Base-by-base conservation (phyloP, 2,113 vertebrate genomes). In the Pseudorasbora parva region DNA sequence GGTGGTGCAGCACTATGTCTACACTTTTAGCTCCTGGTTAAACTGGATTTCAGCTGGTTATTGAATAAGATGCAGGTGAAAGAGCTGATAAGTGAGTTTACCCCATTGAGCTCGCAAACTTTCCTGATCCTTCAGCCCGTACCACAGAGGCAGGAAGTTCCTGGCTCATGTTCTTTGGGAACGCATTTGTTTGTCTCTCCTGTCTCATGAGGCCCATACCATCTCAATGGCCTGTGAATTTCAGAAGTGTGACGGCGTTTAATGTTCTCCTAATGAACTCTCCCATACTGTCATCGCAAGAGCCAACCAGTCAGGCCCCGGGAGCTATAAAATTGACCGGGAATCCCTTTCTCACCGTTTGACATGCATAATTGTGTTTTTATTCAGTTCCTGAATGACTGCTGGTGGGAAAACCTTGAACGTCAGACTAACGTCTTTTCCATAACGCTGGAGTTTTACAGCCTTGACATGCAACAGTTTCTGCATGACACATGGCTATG, bases 381-480 rank as follows among this genome's bases (percentile, higher is more conserved):
- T 45, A 41, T 64, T 51, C 19, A 21, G 21, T 62, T 74, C 27
- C 30, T 45, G 62, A 54, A 14, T 10, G 9, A 82, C 82, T 14
- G 87, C 92, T 86, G 88, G 91, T 90, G 91, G 86, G 84, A 82
- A 86, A 82, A 86, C 91, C 92, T 91, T 90, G 87, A 90, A 88
- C 19, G 41, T 86, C 80, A 85, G 85, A 87, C 76, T 87, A 86
- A 88, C 89, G 78, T 89, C 78, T 93, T 91, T 92, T 93, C 92
- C 91, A 91, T 88, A 90, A 82, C 87, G 56, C 30, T 64, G n/a
- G 71, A 77, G 91, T 69, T 92, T 90, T 91, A 88, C 88, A 87
- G 90, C 92, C 91, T 92, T 93, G 91, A 93, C 90, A 91, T 92
- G 91, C 69, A 91, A 76, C 87, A 89, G 89, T 90, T 87, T 92